Percentiles rank a stretch among this genome's conserved stretches.
phyloP scores from a whole-genome alignment of 2,113 vertebrate species.

The Charina bottae region DNA sequence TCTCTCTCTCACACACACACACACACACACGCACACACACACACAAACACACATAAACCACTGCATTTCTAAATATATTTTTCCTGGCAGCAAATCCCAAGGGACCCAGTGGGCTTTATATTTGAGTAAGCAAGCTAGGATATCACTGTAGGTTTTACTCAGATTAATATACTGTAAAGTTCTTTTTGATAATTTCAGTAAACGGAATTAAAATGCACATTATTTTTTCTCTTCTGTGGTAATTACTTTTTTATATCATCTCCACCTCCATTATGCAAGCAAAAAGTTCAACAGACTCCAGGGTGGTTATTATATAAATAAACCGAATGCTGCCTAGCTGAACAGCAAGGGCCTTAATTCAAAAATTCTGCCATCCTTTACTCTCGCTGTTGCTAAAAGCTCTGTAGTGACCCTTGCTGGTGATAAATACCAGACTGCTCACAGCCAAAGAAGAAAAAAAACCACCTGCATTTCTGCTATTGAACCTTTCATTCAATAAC shows the following conservation, averaged over 20 bases:
- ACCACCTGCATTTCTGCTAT: slow-evolving; percentile 72
- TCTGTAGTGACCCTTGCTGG: slow-evolving; percentile 77
- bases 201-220: not conserved
- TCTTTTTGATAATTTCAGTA: not conserved
- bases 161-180: not conserved
- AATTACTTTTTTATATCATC: not conserved
- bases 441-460: slow-evolving; percentile 52
- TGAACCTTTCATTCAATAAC: slow-evolving; percentile 67
- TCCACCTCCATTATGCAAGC: not conserved
- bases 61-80: not conserved
- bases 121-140: not conserved
- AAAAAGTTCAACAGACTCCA: not conserved
- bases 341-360: slow-evolving; percentile 49
- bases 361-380: slow-evolving; percentile 58
- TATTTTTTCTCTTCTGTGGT: not conserved
- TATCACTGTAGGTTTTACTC: not conserved
- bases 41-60: not conserved
- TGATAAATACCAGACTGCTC: slow-evolving; percentile 79
- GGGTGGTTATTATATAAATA: not conserved
- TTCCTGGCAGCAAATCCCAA: not conserved
- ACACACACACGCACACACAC: not conserved
- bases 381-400: slow-evolving; percentile 64
- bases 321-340: slow-evolving; percentile 35
- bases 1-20: not conserved
- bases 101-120: not conserved